These are phyloP conservation scores for Vombatus ursinus DNA, from an alignment of 2,113 vertebrate genomes.

Conservation along the genomic window DNA sequence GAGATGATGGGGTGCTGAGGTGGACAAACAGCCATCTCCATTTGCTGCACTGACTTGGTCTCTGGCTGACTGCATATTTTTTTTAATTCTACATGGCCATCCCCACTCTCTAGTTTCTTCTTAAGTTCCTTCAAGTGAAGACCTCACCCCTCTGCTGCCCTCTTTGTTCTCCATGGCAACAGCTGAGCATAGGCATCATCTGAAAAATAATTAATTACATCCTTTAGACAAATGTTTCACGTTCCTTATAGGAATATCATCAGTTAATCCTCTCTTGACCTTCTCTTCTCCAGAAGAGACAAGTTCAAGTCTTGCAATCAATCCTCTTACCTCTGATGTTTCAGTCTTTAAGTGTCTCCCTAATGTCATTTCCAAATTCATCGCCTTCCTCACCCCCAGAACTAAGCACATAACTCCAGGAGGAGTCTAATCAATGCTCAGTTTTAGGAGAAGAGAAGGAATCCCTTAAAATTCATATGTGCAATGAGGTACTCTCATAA, in stretches of 20 bases:
- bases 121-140: neutral
- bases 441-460: neutral
- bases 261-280: neutral
- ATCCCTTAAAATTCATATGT: neutral
- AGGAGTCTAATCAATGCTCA: neutral
- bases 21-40: neutral
- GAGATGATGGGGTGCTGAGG: neutral
- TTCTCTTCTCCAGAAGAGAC: neutral
- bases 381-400: neutral
- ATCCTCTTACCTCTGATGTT: neutral
- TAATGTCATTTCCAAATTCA: neutral
- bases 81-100: neutral
- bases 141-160: neutral
- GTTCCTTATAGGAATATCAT: neutral
- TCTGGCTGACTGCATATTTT: neutral
- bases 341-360: neutral
- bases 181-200: neutral
- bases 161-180: neutral
- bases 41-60: neutral
- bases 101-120: neutral
- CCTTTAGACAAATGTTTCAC: neutral
- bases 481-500: neutral
- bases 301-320: neutral
- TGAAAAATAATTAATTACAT: neutral
- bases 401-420: neutral